Percentiles rank a stretch among this genome's conserved stretches.
phyloP scores from a whole-genome alignment of 1,140 invertebrate genomes.

The Aethina tumida region DNA sequence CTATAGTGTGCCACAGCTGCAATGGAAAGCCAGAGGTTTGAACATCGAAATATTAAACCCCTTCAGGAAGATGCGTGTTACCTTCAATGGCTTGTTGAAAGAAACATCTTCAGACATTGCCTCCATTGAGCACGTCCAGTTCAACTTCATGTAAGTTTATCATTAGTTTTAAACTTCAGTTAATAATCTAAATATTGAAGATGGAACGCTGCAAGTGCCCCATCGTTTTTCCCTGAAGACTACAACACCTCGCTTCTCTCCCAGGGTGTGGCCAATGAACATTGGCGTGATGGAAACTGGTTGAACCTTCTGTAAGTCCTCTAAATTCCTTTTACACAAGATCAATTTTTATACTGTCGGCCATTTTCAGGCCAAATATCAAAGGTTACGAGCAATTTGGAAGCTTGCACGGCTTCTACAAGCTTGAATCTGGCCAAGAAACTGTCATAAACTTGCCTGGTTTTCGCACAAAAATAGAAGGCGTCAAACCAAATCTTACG shows the following conservation, averaged over 20 bases:
- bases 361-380: too few species aligned
- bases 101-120: constrained; percentile 13
- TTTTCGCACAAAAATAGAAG: constrained; percentile 15
- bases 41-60: constrained; percentile 26
- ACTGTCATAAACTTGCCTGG: constrained; percentile 24
- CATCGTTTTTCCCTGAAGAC: constrained; percentile 24
- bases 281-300: constrained; percentile 30
- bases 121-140: constrained; percentile 25
- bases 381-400: constrained; percentile 30
- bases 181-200: too few species aligned
- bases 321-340: constrained; percentile 11
- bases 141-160: constrained; percentile 29
- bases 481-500: constrained; percentile 16
- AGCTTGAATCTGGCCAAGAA: constrained; percentile 14
- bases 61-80: constrained; percentile 21
- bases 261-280: constrained; percentile 20
- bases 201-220: constrained; percentile 22
- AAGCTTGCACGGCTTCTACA: constrained; percentile 21
- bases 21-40: constrained; percentile 25
- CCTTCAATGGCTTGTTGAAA: constrained; percentile 27
- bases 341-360: too few species aligned
- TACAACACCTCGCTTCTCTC: constrained; percentile 17
- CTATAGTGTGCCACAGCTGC: constrained; percentile 12
- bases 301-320: constrained; percentile 24
- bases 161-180: too few species aligned